Evolutionary conservation across 2,888 invertebrate species (phyloP).

Genomic region (Crocallis elinguaria): DNA sequence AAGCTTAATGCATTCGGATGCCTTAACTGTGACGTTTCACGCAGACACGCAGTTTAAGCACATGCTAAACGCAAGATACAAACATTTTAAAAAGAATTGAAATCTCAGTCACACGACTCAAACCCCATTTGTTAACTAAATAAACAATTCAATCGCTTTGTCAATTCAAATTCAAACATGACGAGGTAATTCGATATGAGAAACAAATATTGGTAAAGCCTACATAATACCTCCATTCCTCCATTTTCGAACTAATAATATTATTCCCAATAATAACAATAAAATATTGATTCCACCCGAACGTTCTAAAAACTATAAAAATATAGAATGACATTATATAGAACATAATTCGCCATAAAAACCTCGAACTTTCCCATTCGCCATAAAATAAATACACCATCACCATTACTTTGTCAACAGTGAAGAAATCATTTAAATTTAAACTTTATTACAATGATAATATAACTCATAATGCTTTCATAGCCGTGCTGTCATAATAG

Average conservation of each 20-base stretch:
- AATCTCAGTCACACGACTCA: background rate
- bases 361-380: constrained; percentile 40
- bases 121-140: constrained; percentile 24
- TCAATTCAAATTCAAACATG: constrained; percentile 19
- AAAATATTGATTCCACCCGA: constrained; percentile 44
- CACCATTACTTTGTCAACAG: constrained; percentile 55
- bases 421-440: constrained; percentile 50
- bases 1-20: too few relatives aligned
- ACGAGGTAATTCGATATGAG: constrained; percentile 10
- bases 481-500: constrained; percentile 56
- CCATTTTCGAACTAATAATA: constrained; percentile 28
- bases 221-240: constrained; percentile 27
- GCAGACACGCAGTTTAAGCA: too few relatives aligned
- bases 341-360: constrained; percentile 51
- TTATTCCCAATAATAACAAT: constrained; percentile 29
- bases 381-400: constrained; percentile 42
- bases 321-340: constrained; percentile 41
- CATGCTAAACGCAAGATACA: too few relatives aligned
- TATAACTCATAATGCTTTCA: constrained; percentile 56
- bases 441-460: constrained; percentile 50
- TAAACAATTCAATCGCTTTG: constrained; percentile 20
- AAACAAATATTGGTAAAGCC: constrained; percentile 29
- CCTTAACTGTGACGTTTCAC: too few relatives aligned
- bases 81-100: too few relatives aligned
- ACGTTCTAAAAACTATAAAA: constrained; percentile 40